Evolutionary conservation across 2,888 invertebrate genomes (phyloP).

Genomic region (Gastracanthus pulcherrimus): DNA sequence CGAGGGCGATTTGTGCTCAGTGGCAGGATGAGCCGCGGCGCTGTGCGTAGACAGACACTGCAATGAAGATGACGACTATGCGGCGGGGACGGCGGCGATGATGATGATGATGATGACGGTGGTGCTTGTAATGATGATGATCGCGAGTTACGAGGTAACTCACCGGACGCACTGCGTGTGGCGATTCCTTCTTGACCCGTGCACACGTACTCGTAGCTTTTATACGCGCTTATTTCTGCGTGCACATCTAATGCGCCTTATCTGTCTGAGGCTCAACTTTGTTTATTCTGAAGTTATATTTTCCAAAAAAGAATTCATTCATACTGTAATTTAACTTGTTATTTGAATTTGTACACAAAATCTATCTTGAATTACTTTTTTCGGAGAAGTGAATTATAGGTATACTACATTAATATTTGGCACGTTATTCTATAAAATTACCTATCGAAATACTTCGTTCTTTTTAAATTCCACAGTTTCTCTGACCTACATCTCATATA

Average conservation of each 20-base stretch:
- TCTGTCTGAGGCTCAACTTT: background rate
- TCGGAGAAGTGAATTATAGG: background rate
- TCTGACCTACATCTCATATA: slow-evolving; percentile 5
- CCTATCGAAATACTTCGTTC: background rate
- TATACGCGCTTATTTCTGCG: background rate
- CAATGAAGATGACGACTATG: slow-evolving; percentile 16
- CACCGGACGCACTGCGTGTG: slow-evolving; percentile 11
- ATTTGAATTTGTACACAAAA: background rate
- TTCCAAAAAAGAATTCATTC: background rate
- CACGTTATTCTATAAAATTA: background rate
- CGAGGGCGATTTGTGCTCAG: background rate
- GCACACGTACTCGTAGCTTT: background rate
- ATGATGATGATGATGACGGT: slow-evolving; percentile 20
- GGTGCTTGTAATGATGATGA: slow-evolving; percentile 1
- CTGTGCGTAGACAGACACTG: background rate
- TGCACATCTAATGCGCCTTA: background rate
- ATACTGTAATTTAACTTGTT: background rate
- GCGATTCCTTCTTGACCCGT: background rate
- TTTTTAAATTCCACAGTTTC: background rate
- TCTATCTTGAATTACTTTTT: background rate
- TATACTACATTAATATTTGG: background rate
- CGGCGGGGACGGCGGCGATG: background rate
- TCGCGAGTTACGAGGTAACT: slow-evolving; percentile 17
- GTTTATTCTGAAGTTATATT: background rate
- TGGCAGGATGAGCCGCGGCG: background rate